Base-by-base conservation (phyloP, 2,888 invertebrate species). In the Halictus quadricinctus region DNA sequence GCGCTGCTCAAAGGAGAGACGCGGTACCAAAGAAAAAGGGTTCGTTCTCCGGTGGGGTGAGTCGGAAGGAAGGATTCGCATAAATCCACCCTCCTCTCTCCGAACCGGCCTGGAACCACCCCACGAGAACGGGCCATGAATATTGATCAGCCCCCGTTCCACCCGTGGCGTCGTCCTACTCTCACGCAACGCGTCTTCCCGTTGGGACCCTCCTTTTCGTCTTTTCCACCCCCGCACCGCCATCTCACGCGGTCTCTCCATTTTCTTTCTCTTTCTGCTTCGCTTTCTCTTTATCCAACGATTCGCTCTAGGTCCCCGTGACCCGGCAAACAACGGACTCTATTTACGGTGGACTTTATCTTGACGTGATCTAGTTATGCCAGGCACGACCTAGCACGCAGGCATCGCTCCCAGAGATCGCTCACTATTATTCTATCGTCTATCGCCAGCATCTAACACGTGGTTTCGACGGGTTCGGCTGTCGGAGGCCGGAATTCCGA, bases 321-420 rank as follows among this genome's bases (percentile, higher is more conserved):
- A 88, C 87, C 90, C 87, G 81, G 83, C 88, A 83, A 88, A 88
- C 82, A 81, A 75, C 86, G 69, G 70, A 84, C 89, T 91, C 92
- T 90, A 92, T 93, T 93, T 93, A 92, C 90, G 88, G 85, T 76
- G 69, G 89, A 92, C 92, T 90, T 90, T 93, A 94, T 94, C 94
- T 93, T 92, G 92, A 93, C 91, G 89, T 87, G 91, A 94, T 93
- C 94, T 93, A 93, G 92, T 94, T 94, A 94, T 94, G 93, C 94
- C 77, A 87, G 89, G 93, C 93, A 93, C 93, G 94, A 94, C 89
- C 90, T 88, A 83, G 91, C 90, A 81, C 80, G 82, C 83, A 74
- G 87, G 87, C 85, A 88, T 87, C 85, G 85, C 85, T 77, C 83
- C 50, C 84, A 78, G 36, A 25, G 83, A 86, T 88, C 88, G 77